Evolutionary conservation across 2,888 invertebrate species (phyloP), one percentile per base, ranked within the genome.

Genomic region (Octodonta nipae): DNA sequence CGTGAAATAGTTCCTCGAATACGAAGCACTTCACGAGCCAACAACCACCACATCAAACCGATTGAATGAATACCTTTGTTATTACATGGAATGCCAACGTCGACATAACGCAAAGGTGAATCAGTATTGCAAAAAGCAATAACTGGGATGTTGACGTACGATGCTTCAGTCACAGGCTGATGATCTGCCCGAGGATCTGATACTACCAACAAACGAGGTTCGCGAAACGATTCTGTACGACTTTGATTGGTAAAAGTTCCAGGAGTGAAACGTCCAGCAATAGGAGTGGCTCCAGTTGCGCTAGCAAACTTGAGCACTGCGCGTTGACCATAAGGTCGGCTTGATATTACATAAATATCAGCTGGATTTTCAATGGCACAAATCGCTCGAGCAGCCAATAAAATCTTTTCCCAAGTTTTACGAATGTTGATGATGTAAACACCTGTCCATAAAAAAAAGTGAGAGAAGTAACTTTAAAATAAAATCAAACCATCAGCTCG

Each of bases 111-210:
- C 22, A 22, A 10, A n/a, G 22, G 22, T 2, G 22, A 3, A 11
- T 22, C 22, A n/a, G 22, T 22, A n/a, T n/a, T 22, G 22, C 22
- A 22, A n/a, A 22, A 11, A 11, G 22, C 22, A 11, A 22, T 22
- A n/a, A 22, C 22, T n/a, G 22, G 22, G 22, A 22, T 4, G 22
- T 22, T 22, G 2, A 22, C 11, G 3, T 10, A 11, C 22, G 22
- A 22, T n/a, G 22, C 22, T 4, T 22, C 22, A 11, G 10, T 22
- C 10, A 22, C 11, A n/a, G 22, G 22, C 22, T 22, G 22, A 11
- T 22, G 22, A 11, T 22, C 22, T n/a, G 11, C n/a, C 3, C n/a
- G 4, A 4, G 22, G 22, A 22, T 22, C 22, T 3, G 22, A 3
- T n/a, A 22, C 22, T 2, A 22, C 11, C 22, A 22, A 11, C 22